Evolutionary conservation across 2,797 vertebrate species (phyloP).

Genomic region (Labroides dimidiatus): DNA sequence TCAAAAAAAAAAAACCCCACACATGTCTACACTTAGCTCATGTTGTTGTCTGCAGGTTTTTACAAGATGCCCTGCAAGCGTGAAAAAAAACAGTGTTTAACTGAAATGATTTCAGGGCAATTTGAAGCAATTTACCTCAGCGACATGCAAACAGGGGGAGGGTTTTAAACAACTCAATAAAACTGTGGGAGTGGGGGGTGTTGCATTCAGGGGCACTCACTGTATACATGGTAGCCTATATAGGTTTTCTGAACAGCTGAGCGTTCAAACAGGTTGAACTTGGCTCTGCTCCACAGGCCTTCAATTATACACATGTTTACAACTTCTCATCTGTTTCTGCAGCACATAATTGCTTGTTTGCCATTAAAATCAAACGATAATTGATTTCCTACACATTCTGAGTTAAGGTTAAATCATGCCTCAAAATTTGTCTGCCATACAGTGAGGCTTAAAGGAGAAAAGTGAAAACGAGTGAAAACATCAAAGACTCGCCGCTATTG

Average conservation of each 20-base stretch:
- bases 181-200: conserved; percentile 24
- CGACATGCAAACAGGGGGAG: conserved; percentile 23
- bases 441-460: neutral
- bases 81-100: conserved; percentile 37
- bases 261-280: conserved; percentile 18
- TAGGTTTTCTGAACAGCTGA: conserved; percentile 18
- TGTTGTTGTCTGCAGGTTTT: conserved; percentile 47
- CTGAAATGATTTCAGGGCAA: conserved; percentile 49
- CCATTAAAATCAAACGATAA: conserved; percentile 22
- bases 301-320: conserved; percentile 47
- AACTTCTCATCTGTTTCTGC: conserved; percentile 6
- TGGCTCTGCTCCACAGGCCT: conserved; percentile 23
- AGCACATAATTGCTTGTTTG: conserved; percentile 21
- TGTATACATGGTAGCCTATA: conserved; percentile 22
- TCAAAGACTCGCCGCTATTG: conserved; percentile 26
- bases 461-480: conserved; percentile 2
- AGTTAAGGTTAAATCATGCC: neutral
- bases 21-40: conserved; percentile 51
- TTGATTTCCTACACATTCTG: neutral
- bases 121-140: conserved; percentile 51
- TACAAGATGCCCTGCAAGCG: conserved; percentile 23
- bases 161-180: conserved; percentile 60
- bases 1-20: conserved; percentile 6
- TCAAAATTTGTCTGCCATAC: neutral
- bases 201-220: neutral